Conservation (phyloP, 2,797 vertebrate species). For the Arremon brunneinucha region DNA sequence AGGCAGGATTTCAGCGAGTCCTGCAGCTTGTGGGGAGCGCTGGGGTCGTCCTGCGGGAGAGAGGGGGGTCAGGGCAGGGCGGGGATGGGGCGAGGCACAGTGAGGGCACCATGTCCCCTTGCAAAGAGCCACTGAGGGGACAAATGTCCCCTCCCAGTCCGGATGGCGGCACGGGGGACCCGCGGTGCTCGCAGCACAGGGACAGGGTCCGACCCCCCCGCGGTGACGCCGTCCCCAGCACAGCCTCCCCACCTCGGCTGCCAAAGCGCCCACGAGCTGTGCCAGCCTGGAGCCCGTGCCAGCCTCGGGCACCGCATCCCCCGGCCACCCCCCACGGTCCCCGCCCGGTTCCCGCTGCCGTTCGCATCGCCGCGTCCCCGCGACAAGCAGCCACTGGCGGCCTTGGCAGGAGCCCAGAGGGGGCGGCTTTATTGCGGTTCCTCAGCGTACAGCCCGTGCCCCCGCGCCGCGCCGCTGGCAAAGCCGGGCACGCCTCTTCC, state of each 20-base stretch:
- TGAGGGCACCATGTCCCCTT: rapidly evolving
- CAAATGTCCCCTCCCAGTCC: no score
- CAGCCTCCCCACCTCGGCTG: background rate
- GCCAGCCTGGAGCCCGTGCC: background rate
- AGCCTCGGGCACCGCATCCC: background rate
- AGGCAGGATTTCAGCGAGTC: slow-evolving; percentile 91
- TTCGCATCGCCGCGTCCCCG: background rate
- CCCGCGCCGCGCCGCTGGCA: background rate
- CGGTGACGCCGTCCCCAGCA: rapidly evolving
- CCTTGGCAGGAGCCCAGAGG: background rate
- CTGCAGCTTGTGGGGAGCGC: slow-evolving; percentile 93
- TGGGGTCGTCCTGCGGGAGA: slow-evolving; percentile 75
- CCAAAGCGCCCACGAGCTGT: background rate
- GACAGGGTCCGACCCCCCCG: rapidly evolving
- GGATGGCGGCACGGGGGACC: rapidly evolving
- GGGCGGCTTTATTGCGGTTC: slow-evolving; percentile 30
- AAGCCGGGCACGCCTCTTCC: background rate
- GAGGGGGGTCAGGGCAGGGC: background rate
- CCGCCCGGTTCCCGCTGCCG: background rate
- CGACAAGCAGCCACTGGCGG: background rate
- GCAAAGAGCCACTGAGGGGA: background rate
- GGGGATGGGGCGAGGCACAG: rapidly evolving
- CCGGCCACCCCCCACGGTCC: background rate
- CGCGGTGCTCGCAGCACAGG: rapidly evolving
- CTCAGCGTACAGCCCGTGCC: background rate